Evolutionary conservation across 2,888 invertebrate genomes (phyloP), one percentile per base, ranked within the genome.

Genomic region (Scrobipalpa costella): DNA sequence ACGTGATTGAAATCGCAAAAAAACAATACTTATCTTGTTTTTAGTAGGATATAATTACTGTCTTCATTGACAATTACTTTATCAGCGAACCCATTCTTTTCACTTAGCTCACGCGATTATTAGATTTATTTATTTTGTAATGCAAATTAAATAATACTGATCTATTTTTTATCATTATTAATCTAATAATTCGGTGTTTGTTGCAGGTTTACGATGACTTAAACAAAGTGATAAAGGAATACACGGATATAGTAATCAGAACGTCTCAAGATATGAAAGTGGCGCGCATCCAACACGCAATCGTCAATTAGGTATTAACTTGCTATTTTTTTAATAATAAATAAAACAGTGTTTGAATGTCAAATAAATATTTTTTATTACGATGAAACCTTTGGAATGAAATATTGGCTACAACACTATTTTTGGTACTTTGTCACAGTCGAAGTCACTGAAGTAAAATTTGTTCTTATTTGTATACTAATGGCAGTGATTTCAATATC

Each of bases 191-290:
- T 15, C 7, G 7, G 15, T 55, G 93, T 6, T 91, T 94, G 13
- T 88, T 87, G 55, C 85, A 95, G 95, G 92, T 94, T 38, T 92
- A 94, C 69, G 84, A 92, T 7, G 93, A 93, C 69, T 83, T 96
- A 67, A 92, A 93, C 64, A 85, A 90, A 33, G 78, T 94, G 0
- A 92, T 96, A 49, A 87, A 92, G 17, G 92, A 93, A 69, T 96
- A 96, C 71, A 85, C 94, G 21, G 86, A 94, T 70, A 94, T 93
- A 2, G 93, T 94, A 0, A 85, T 92, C 49, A 91, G 95, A 67
- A 94, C 94, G 52, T 95, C 96, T 0, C 92, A 93, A 66, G 94
- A 95, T 75, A 94, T 94, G 92, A 90, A 92, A 71, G 71, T 84
- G 70, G 73, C 79, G 17, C 69, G 71, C 69, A 69, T 78, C n/a